Evolutionary conservation across 2,797 vertebrate species (phyloP).

Genomic region (Novumbra hubbsi): DNA sequence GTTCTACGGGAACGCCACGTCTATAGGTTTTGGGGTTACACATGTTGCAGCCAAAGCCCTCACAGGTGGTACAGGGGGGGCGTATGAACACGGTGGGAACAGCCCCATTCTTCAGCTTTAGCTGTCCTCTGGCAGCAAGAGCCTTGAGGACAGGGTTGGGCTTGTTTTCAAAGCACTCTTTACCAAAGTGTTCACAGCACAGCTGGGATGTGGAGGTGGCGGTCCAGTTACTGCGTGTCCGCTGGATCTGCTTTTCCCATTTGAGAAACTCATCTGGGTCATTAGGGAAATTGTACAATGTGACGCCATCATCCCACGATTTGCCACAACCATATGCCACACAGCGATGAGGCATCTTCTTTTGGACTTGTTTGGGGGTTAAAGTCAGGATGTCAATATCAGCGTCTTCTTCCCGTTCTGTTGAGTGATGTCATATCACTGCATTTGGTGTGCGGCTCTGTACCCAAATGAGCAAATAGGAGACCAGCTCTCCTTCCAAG

Average conservation of each 20-base stretch:
- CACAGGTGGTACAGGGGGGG: conserved; percentile 59
- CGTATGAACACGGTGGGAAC: conserved; percentile 74
- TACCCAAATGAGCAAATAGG: background rate
- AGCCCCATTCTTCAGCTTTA: conserved; percentile 66
- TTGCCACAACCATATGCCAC: conserved; percentile 76
- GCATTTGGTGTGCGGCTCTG: background rate
- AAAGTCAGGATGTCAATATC: background rate
- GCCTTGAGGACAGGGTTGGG: conserved; percentile 24
- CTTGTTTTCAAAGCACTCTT: conserved; percentile 71
- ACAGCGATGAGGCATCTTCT: conserved; percentile 71
- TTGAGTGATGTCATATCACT: background rate
- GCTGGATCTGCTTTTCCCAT: conserved; percentile 80
- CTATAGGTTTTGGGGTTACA: conserved; percentile 61
- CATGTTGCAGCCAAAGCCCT: conserved; percentile 44
- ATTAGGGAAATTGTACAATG: conserved; percentile 74
- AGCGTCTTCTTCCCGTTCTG: background rate
- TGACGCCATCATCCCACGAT: conserved; percentile 64
- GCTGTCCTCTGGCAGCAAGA: conserved; percentile 20
- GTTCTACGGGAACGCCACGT: conserved; percentile 24
- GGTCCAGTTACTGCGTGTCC: conserved; percentile 62
- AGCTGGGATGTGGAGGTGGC: conserved; percentile 68
- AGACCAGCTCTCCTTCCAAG: background rate
- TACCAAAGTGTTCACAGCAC: conserved; percentile 77
- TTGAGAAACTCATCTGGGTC: conserved; percentile 65
- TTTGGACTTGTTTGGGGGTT: background rate